phyloP scores from a whole-genome alignment of 37 sponge, comb jelly and placozoan genomes.

The Crambe crambe region DNA sequence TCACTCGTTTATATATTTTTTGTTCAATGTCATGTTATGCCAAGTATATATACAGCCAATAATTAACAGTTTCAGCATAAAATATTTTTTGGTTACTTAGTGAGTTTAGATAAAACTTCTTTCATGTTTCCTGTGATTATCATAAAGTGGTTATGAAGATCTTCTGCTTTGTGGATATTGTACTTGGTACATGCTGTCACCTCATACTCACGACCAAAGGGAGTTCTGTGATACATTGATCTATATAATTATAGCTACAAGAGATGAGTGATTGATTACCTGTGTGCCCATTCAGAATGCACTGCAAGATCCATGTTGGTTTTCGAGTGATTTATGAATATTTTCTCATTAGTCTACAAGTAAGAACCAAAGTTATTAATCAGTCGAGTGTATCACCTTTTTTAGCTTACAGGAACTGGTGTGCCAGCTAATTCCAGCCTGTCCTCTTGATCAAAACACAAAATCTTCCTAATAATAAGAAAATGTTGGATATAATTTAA shows the following conservation, averaged over 20 bases:
- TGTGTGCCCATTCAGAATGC: constrained; percentile 75
- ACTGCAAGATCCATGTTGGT: constrained; percentile 92
- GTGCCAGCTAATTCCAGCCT: constrained; percentile 86
- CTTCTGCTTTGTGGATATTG: constrained; percentile 92
- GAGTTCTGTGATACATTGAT: constrained; percentile 63
- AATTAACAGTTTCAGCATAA: not conserved
- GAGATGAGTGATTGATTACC: constrained; percentile 24
- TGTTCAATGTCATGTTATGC: constrained; percentile 55
- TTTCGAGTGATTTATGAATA: constrained; percentile 96
- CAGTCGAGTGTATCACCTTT: not conserved
- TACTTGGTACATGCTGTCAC: constrained; percentile 84
- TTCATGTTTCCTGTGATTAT: constrained; percentile 62
- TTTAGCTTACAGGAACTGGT: constrained; percentile 75
- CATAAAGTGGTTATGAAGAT: constrained; percentile 86
- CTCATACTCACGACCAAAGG: constrained; percentile 94
- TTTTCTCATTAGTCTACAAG: constrained; percentile 41
- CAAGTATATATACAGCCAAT: constrained; percentile 3
- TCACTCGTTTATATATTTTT: constrained; percentile 26
- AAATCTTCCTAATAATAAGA: constrained; percentile 48
- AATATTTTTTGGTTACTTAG: constrained; percentile 4
- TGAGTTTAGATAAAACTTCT: constrained; percentile 8
- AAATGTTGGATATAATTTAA: not conserved
- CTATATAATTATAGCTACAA: not conserved
- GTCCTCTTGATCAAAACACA: constrained; percentile 75
- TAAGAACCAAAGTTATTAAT: not conserved